A percentile compares a stretch with the other conserved stretches of the same genome.
Evolutionary conservation across 2,888 invertebrate species (phyloP).

Genomic region (Cryptops parisi): DNA sequence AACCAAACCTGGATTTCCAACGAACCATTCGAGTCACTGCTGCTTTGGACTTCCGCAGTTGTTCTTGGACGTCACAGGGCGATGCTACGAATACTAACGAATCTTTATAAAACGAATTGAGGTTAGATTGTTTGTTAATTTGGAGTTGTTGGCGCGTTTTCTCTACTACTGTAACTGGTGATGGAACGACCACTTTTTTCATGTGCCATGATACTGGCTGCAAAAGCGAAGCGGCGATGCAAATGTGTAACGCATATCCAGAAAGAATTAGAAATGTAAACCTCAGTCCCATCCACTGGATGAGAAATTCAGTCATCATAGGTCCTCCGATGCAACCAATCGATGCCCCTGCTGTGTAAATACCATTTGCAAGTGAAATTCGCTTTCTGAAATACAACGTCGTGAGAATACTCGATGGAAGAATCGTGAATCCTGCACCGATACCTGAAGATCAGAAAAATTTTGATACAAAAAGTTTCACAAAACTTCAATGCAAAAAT

Average conservation of each 20-base stretch:
- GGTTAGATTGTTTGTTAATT: no score
- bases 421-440: not conserved
- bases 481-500: no score
- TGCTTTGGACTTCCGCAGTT: not conserved
- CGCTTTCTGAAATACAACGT: slow-evolving; percentile 2
- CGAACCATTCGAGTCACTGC: not conserved
- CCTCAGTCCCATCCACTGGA: not conserved
- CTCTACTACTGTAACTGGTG: not conserved
- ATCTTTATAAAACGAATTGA: no score
- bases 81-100: not conserved
- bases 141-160: not conserved
- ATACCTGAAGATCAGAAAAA: not conserved
- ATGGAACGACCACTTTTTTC: not conserved
- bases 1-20: not conserved
- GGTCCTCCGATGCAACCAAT: not conserved
- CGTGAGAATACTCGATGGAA: not conserved
- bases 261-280: not conserved
- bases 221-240: slow-evolving; percentile 7
- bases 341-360: slow-evolving; percentile 8
- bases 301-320: not conserved
- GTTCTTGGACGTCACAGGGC: not conserved
- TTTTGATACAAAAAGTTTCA: no score
- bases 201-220: slow-evolving; percentile 9
- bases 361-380: slow-evolving; percentile 6
- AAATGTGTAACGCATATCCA: not conserved